Base-by-base conservation (phyloP, 2,888 invertebrate genomes). In the Choreutis nemorana region DNA sequence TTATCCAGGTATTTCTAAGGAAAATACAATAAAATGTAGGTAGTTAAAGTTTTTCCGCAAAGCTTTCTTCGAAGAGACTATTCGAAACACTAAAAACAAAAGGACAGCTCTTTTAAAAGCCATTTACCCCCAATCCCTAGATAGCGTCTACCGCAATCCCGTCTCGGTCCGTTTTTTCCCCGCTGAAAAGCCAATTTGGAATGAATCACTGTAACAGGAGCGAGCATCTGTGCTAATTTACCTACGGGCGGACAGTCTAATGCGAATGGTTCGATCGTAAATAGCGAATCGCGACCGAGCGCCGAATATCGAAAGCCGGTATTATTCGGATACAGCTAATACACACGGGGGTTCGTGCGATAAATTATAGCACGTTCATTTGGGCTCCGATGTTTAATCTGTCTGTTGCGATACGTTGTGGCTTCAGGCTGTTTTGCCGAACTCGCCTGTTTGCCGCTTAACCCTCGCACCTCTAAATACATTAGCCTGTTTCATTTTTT, bases 181-280 rank as follows among this genome's bases (percentile, higher is more conserved):
- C 63, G 63, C 66, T 73, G 73, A 71, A 77, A 73, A 77, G 73
- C 77, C 77, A 78, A 78, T 78, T 78, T 75, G 68, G 63, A 78
- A 78, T 78, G 77, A 78, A 78, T 78, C 78, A 78, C 71, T 61
- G 75, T 66, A 70, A 72, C 73, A 65, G 71, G 64, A 62, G 71
- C 66, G 58, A 75, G 68, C 78, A 78, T 78, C 77, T 78, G 78
- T 71, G 78, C 78, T 78, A 78, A 78, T 78, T 78, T 78, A 78
- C 78, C 78, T 77, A 77, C 73, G 70, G 62, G 66, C 57, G 71
- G 77, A 77, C 78, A 78, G 73, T 72, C 75, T 78, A 78, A 78
- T 78, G 78, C 73, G 66, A 61, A 60, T 65, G 59, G 70, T 59
- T 66, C 50, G 63, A 48, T 73, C 78, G 72, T 78, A 78, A 77